Evolutionary conservation across 1,140 invertebrate genomes (phyloP).

Genomic region (Aphidius gifuensis): DNA sequence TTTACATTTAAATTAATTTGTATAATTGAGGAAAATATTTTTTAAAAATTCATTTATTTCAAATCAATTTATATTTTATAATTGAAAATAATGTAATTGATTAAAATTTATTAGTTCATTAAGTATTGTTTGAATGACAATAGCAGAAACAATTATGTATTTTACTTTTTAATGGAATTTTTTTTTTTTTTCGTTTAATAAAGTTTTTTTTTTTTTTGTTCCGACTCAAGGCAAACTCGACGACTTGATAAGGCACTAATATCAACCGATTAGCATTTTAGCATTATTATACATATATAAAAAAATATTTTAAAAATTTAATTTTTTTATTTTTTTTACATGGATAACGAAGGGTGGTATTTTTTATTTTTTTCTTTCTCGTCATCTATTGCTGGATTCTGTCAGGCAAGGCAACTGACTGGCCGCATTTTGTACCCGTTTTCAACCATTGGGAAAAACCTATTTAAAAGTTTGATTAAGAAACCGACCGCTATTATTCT

Average conservation of each 20-base stretch:
- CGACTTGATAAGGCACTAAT: slow-evolving; percentile 20
- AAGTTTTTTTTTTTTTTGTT: no score
- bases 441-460: slow-evolving; percentile 38
- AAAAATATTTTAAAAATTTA: no score
- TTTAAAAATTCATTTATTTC: no score
- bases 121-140: not conserved
- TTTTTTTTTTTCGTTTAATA: no score
- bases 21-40: no score
- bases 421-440: slow-evolving; percentile 4
- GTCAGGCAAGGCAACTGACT: not conserved
- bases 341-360: not conserved
- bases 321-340: slow-evolving; percentile 21
- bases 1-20: no score
- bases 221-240: no score
- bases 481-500: slow-evolving; percentile 44
- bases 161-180: no score
- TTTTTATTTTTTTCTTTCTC: not conserved
- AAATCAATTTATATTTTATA: no score
- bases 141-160: not conserved
- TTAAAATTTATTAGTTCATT: not conserved
- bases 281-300: no score
- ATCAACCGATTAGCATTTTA: slow-evolving; percentile 41
- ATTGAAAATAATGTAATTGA: no score
- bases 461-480: slow-evolving; percentile 54
- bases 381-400: slow-evolving; percentile 3